A percentile compares a stretch with the other conserved stretches of the same genome.
phyloP scores from a whole-genome alignment of 2,888 invertebrate species.

The Epirrhoe alternata region DNA sequence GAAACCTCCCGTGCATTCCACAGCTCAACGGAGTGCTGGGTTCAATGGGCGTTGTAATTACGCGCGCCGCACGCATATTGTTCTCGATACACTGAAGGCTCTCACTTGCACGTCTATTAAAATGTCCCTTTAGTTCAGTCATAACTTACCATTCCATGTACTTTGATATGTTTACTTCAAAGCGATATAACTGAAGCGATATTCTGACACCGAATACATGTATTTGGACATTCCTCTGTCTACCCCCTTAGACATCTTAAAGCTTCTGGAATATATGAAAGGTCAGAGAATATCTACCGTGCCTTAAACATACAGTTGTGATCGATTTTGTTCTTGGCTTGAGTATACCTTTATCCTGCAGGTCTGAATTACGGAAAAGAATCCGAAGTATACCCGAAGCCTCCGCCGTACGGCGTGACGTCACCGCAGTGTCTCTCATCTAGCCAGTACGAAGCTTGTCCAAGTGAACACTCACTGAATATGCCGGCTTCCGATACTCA shows the following conservation, averaged over 20 bases:
- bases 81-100: neutral
- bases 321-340: no score
- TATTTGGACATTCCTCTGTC: no score
- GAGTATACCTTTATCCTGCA: conserved; percentile 35
- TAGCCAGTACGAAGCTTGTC: conserved; percentile 62
- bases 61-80: neutral
- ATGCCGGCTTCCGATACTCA: conserved; percentile 75
- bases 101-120: neutral
- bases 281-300: no score
- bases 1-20: neutral
- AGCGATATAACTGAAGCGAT: no score
- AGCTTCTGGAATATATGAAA: no score
- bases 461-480: conserved; percentile 67
- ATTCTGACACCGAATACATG: no score
- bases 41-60: conserved; percentile 1
- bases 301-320: no score
- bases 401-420: conserved; percentile 75
- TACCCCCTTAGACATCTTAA: no score
- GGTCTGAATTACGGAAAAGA: conserved; percentile 74
- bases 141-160: neutral
- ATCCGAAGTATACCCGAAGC: conserved; percentile 71
- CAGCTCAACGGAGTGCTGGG: neutral
- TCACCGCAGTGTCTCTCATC: conserved; percentile 65
- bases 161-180: no score
- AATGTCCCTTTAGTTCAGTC: neutral